These are phyloP conservation scores for Myocastor coypus DNA, from an alignment of 2,113 vertebrate genomes.

Conservation along the genomic window DNA sequence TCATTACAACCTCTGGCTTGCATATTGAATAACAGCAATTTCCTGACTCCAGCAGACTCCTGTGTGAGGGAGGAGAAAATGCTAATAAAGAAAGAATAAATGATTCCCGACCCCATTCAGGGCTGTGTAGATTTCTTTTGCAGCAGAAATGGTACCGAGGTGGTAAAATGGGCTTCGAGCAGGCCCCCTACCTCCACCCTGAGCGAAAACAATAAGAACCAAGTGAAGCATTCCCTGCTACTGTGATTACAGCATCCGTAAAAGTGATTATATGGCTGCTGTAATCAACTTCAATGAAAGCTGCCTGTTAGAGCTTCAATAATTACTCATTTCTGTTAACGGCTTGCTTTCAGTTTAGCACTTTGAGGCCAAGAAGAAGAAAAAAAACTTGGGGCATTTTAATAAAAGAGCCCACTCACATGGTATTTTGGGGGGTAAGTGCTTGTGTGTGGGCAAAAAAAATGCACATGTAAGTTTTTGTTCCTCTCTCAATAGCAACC, in stretches of 20 bases:
- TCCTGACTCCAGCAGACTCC: slow-evolving; percentile 91
- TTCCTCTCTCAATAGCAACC: slow-evolving; percentile 86
- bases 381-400: slow-evolving; percentile 82
- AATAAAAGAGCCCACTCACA: slow-evolving; percentile 88
- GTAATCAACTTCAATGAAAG: slow-evolving; percentile 94
- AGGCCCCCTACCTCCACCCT: slow-evolving; percentile 91
- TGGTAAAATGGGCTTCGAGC: slow-evolving; percentile 88
- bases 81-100: slow-evolving; percentile 92
- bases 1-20: slow-evolving; percentile 92
- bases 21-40: slow-evolving; percentile 93
- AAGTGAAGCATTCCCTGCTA: slow-evolving; percentile 92
- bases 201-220: slow-evolving; percentile 92
- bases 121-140: slow-evolving; percentile 90
- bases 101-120: slow-evolving; percentile 91
- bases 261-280: slow-evolving; percentile 94
- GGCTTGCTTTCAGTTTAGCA: slow-evolving; percentile 92
- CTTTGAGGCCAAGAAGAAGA: slow-evolving; percentile 88
- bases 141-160: slow-evolving; percentile 89
- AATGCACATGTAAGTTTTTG: slow-evolving; percentile 89
- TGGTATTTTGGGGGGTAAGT: slow-evolving; percentile 87
- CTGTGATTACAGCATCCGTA: slow-evolving; percentile 93
- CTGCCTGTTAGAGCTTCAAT: slow-evolving; percentile 94
- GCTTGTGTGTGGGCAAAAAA: slow-evolving; percentile 92
- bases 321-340: slow-evolving; percentile 95
- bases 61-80: slow-evolving; percentile 90